Conservation (phyloP, 2,113 vertebrate species). For the Morphnarchus princeps region DNA sequence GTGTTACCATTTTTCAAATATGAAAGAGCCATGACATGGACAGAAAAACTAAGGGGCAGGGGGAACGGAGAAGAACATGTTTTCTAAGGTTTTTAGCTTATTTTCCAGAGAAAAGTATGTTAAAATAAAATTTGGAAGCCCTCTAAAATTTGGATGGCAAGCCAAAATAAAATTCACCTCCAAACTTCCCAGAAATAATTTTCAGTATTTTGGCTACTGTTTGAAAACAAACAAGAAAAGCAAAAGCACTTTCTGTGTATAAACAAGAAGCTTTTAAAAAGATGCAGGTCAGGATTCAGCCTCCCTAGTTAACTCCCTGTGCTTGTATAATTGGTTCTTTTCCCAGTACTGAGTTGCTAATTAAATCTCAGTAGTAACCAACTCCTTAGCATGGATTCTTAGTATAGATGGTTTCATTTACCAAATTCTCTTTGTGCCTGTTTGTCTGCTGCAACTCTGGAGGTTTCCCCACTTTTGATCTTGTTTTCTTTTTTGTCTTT, state of each 20-base stretch:
- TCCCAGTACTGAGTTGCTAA: neutral
- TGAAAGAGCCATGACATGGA: neutral
- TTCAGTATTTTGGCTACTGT: neutral
- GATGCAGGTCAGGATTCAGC: neutral
- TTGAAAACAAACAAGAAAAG: neutral
- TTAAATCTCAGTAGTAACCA: slow-evolving; percentile 13
- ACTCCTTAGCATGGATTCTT: neutral
- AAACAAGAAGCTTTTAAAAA: neutral
- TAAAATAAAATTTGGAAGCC: neutral
- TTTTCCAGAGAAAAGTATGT: neutral
- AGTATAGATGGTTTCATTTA: neutral
- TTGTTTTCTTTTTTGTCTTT: neutral
- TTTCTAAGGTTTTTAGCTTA: neutral
- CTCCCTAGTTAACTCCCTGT: neutral
- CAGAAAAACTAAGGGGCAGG: neutral
- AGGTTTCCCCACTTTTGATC: neutral
- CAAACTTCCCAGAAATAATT: neutral
- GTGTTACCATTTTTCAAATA: neutral
- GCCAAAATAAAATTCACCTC: neutral
- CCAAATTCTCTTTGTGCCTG: neutral
- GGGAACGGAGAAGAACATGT: accelerated
- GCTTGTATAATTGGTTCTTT: neutral
- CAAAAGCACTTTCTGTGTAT: neutral
- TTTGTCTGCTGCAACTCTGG: neutral
- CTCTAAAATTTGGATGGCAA: neutral